Conservation (phyloP, 2,888 invertebrate species). For the Polymixis lichenea region DNA sequence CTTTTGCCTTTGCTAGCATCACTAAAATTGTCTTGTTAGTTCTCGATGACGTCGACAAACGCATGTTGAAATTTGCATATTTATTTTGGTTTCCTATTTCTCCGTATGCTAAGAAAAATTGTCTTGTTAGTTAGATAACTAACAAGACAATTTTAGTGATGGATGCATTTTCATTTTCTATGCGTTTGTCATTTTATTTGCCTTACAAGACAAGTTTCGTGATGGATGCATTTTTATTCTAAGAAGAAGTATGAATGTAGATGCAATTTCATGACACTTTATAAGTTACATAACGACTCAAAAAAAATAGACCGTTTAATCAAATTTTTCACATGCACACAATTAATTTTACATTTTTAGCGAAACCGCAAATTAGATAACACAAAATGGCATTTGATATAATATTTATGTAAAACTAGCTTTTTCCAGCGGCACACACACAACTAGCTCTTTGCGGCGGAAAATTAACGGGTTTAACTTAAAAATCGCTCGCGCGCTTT, state of each 20-base stretch:
- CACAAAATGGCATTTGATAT: background rate
- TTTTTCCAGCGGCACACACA: too few relatives aligned
- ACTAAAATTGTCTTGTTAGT: too few relatives aligned
- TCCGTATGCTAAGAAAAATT: slow-evolving; percentile 4
- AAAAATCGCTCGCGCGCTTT: too few relatives aligned
- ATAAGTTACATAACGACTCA: background rate
- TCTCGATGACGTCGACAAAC: background rate
- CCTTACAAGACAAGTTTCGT: too few relatives aligned
- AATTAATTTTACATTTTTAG: background rate
- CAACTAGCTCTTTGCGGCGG: too few relatives aligned
- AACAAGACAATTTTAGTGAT: too few relatives aligned
- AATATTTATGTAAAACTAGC: too few relatives aligned
- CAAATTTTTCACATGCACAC: background rate
- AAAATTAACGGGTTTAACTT: too few relatives aligned
- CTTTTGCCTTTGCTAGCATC: too few relatives aligned
- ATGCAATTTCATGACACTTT: background rate
- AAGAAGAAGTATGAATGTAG: too few relatives aligned
- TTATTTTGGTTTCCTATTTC: background rate
- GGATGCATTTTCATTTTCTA: background rate
- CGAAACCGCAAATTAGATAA: background rate
- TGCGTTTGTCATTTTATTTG: too few relatives aligned
- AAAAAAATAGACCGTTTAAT: background rate
- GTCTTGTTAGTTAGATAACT: too few relatives aligned
- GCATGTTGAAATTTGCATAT: background rate
- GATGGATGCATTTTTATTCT: background rate